Evolutionary conservation across 2,888 invertebrate species (phyloP).

Genomic region (Orthosia gothica): DNA sequence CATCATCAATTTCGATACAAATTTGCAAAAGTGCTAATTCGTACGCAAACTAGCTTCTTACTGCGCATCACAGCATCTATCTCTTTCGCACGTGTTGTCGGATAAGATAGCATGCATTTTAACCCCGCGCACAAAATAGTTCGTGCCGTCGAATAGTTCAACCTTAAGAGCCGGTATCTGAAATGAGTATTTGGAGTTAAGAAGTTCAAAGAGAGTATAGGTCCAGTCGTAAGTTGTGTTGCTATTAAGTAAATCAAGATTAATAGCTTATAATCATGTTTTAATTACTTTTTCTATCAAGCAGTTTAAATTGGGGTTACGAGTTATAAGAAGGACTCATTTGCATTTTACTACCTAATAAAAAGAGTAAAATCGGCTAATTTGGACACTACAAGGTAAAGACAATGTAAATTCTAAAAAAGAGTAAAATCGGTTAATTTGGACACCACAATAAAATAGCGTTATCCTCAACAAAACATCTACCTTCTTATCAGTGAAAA

Average conservation of each 20-base stretch:
- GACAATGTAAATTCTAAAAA: slow-evolving; percentile 22
- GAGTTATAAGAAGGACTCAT: slow-evolving; percentile 25
- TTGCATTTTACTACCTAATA: slow-evolving; percentile 43
- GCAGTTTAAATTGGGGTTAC: slow-evolving; percentile 28
- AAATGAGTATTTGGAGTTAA: too few species aligned
- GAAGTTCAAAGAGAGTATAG: slow-evolving; percentile 17
- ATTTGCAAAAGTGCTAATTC: too few species aligned
- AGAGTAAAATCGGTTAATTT: slow-evolving; percentile 25
- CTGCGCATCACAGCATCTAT: too few species aligned
- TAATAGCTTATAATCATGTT: slow-evolving; percentile 79
- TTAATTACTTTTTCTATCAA: slow-evolving; percentile 30
- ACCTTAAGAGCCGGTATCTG: too few species aligned
- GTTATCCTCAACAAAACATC: neutral
- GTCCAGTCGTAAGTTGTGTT: slow-evolving; percentile 54
- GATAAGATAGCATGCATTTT: too few species aligned
- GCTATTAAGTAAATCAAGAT: slow-evolving; percentile 74
- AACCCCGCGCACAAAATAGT: too few species aligned
- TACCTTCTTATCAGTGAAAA: slow-evolving; percentile 34
- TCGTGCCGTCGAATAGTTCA: too few species aligned
- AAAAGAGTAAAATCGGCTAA: slow-evolving; percentile 34
- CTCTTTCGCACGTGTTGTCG: too few species aligned
- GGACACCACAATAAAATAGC: slow-evolving; percentile 30
- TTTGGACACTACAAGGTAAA: slow-evolving; percentile 19
- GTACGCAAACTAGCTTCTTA: too few species aligned
- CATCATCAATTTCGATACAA: too few species aligned